A percentile compares a stretch with the other conserved stretches of the same genome.
Evolutionary conservation across 2,888 invertebrate species (phyloP).

Genomic region (Idaea biselata): DNA sequence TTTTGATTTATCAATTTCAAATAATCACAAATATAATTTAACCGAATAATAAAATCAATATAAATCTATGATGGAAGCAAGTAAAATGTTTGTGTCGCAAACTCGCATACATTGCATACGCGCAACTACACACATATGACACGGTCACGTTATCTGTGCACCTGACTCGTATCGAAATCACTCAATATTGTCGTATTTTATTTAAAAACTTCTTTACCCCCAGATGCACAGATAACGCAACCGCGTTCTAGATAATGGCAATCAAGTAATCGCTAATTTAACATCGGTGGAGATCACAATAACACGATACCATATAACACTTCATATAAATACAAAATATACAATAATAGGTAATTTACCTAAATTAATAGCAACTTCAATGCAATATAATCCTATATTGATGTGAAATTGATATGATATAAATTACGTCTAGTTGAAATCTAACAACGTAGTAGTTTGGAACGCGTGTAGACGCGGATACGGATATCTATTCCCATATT

Average conservation of each 20-base stretch:
- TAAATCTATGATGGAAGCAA: conserved; percentile 76
- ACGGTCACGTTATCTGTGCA: no score
- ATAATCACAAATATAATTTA: conserved; percentile 64
- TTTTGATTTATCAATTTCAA: conserved; percentile 48
- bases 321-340: conserved; percentile 79
- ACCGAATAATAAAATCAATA: conserved; percentile 57
- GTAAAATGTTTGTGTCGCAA: conserved; percentile 47
- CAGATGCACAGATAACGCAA: no score
- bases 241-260: conserved; percentile 56
- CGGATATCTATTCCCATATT: conserved; percentile 42
- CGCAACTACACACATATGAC: no score
- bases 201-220: no score
- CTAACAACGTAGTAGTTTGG: conserved; percentile 64
- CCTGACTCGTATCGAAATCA: no score
- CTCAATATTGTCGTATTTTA: no score
- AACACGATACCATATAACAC: conserved; percentile 63
- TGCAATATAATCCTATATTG: conserved; percentile 75
- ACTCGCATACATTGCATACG: conserved; percentile 33
- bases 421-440: conserved; percentile 64
- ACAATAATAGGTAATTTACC: conserved; percentile 68
- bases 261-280: conserved; percentile 75
- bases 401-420: conserved; percentile 72
- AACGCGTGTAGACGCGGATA: conserved; percentile 56
- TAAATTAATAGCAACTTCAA: conserved; percentile 72
- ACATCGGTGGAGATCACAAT: conserved; percentile 81